These are phyloP conservation scores for Piscicola geometra DNA, from an alignment of 2,888 invertebrate genomes.

Conservation along the genomic window DNA sequence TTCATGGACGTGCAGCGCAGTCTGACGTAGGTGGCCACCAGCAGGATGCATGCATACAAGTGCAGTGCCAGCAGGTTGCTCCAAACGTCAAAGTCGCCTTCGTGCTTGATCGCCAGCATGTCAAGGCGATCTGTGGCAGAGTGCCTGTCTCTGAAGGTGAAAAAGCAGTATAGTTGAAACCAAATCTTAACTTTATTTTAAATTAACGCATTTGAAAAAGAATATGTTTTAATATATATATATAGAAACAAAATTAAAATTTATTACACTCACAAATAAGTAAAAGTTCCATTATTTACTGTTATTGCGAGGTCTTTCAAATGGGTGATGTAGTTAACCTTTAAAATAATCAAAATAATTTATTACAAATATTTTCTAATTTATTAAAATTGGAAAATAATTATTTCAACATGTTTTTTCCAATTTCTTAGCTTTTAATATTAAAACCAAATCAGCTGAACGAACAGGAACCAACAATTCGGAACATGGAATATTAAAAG, in stretches of 20 bases:
- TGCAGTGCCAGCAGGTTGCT: conserved; percentile 1
- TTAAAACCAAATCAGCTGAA: neutral
- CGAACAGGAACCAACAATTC: no score
- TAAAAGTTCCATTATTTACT: neutral
- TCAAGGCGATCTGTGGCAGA: neutral
- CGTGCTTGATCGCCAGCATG: neutral
- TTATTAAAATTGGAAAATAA: no score
- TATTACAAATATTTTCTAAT: no score
- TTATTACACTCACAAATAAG: neutral
- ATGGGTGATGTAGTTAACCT: neutral
- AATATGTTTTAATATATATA: no score
- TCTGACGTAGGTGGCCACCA: neutral
- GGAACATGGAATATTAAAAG: neutral
- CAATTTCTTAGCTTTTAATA: no score
- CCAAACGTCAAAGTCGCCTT: neutral
- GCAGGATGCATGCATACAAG: neutral
- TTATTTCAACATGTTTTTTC: no score
- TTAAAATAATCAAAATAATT: no score
- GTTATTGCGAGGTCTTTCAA: neutral
- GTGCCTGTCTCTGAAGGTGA: conserved; percentile 6
- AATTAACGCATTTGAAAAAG: no score
- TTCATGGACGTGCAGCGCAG: neutral
- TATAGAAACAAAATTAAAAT: no score
- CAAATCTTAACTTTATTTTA: no score
- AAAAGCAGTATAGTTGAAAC: no score